Evolutionary conservation across 2,888 invertebrate genomes (phyloP), one percentile per base, ranked within the genome.

Genomic region (Netelia virgata): DNA sequence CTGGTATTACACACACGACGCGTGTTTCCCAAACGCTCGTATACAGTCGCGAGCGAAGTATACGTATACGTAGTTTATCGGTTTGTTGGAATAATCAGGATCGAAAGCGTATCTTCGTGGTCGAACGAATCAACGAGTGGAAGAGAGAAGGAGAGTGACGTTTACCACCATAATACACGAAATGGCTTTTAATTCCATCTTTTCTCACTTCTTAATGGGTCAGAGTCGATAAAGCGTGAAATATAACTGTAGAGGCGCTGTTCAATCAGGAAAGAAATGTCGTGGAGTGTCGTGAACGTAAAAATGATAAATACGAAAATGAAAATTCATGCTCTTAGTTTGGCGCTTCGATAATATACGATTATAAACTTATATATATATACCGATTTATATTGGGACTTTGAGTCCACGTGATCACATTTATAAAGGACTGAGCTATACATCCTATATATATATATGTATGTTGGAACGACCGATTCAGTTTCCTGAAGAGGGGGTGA

Each of bases 61-160:
- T 68, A 64, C 69, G 78, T 64, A 80, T 64, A 80, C 81, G 88
- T 91, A 88, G 91, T 90, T 91, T 90, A 90, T 90, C 87, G 91
- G 88, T 91, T 90, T 90, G 90, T 88, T 90, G 87, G 91, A 90
- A 90, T 91, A 90, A 90, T 91, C 89, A 90, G 88, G 88, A 89
- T 88, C 88, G 90, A 89, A 88, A 90, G 88, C 88, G 86, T 78
- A 78, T 78, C 78, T 78, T 78, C 53, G 66, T 23, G 20, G 57
- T 16, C 2, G 47, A 11, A 47, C 47, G 47, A 11, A 14, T 3
- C 18, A 57, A 72, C 23, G 61, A 28, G 36, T 55, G 28, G 1
- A 6, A 61, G 50, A 78, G 36, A 78, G 20, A 50, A 20, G 43
- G 36, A n/a, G 36, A 14, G 23, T 57, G 66, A 69, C 55, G 61